These are phyloP conservation scores for Upupa epops DNA, from an alignment of 2,113 vertebrate species.

Conservation along the genomic window DNA sequence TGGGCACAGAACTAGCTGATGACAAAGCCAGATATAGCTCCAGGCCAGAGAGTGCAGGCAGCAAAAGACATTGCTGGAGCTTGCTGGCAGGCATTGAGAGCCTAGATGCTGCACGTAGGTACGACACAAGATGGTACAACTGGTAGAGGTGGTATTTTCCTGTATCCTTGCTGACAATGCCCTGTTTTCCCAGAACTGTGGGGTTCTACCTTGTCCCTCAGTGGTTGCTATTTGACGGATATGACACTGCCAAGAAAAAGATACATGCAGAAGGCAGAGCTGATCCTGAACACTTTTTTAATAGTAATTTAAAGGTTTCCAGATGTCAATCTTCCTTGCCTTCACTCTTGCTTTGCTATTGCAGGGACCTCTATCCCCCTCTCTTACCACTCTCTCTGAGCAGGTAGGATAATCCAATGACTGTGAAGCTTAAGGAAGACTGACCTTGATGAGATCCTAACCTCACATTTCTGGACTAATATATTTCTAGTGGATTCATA, in stretches of 20 bases:
- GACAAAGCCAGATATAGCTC: rapidly evolving
- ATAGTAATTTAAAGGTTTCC: background rate
- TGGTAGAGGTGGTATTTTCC: background rate
- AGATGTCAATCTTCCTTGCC: background rate
- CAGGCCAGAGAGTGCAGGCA: rapidly evolving
- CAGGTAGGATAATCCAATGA: background rate
- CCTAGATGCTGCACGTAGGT: rapidly evolving
- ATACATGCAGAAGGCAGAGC: too few species aligned
- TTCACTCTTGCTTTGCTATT: background rate
- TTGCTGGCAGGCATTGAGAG: background rate
- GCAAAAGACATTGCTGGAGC: rapidly evolving
- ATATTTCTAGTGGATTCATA: background rate
- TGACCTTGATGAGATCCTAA: background rate
- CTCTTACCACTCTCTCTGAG: background rate
- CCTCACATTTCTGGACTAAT: too few species aligned
- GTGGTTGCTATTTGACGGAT: background rate
- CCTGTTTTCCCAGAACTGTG: too few species aligned
- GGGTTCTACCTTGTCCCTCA: background rate
- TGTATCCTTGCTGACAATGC: background rate
- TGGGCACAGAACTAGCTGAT: rapidly evolving
- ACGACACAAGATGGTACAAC: background rate
- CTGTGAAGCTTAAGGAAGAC: rapidly evolving
- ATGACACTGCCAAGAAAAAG: background rate
- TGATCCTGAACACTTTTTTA: background rate
- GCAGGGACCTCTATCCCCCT: background rate